Percentiles rank a stretch among this genome's conserved stretches.
phyloP scores from a whole-genome alignment of 1,140 invertebrate genomes.

The Chionoecetes opilio region DNA sequence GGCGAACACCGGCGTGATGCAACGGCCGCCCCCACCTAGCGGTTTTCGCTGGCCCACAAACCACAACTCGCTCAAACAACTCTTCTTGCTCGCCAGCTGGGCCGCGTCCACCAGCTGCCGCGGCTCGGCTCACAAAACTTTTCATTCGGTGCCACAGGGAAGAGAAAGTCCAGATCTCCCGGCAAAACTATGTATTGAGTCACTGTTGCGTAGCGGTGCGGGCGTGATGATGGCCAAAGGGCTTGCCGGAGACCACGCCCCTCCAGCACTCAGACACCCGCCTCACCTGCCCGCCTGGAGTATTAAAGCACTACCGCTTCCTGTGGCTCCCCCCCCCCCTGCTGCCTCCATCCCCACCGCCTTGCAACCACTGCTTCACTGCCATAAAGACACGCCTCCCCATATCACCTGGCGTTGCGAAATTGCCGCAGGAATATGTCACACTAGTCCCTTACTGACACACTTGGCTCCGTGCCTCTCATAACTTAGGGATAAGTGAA shows the following conservation, averaged over 20 bases:
- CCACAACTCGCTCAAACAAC: constrained; percentile 41
- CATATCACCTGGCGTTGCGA: neutral
- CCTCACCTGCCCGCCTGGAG: neutral
- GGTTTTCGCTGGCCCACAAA: constrained; percentile 38
- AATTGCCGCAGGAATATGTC: constrained; percentile 18
- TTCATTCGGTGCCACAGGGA: constrained; percentile 25
- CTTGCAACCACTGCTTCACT: neutral
- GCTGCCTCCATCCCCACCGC: neutral
- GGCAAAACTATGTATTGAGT: constrained; percentile 10
- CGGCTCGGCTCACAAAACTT: neutral
- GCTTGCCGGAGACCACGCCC: neutral
- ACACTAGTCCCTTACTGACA: constrained; percentile 40
- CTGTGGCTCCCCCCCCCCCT: neutral
- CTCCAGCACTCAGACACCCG: neutral
- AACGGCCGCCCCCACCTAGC: constrained; percentile 38
- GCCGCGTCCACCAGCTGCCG: constrained; percentile 34
- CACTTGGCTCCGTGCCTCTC: neutral
- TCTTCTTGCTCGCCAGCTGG: neutral
- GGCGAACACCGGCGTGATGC: constrained; percentile 32
- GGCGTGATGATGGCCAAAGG: constrained; percentile 37
- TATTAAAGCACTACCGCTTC: neutral
- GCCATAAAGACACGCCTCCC: neutral
- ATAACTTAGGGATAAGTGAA: neutral
- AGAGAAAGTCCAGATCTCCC: constrained; percentile 35
- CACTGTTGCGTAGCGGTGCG: constrained; percentile 47